These are phyloP conservation scores for Corvus cornix DNA, from an alignment of 2,113 vertebrate genomes.

Conservation along the genomic window DNA sequence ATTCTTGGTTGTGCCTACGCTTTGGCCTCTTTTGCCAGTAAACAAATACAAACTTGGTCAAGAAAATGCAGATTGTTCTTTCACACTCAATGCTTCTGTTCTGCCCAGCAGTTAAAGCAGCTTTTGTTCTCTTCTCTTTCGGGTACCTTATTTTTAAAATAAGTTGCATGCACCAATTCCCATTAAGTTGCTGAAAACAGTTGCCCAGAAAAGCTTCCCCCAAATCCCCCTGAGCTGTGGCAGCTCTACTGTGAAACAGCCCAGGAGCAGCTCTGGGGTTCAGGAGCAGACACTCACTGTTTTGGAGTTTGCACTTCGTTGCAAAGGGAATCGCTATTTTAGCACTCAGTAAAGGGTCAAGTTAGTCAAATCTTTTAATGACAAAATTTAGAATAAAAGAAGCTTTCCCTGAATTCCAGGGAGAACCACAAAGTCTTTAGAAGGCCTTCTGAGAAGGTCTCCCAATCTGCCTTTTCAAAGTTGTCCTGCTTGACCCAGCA, in stretches of 20 bases:
- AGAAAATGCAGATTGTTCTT: no score
- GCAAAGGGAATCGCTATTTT: neutral
- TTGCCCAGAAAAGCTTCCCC: no score
- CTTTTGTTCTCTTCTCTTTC: no score
- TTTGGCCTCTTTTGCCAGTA: no score
- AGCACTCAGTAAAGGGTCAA: neutral
- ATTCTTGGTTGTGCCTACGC: neutral
- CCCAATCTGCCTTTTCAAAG: neutral
- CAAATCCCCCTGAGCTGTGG: no score
- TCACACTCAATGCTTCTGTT: no score
- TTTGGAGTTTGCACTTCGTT: neutral
- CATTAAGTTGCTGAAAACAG: no score
- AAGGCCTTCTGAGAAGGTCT: neutral
- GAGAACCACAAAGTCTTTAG: neutral
- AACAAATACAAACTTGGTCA: no score
- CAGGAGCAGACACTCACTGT: neutral
- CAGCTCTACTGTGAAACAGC: neutral
- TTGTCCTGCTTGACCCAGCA: neutral
- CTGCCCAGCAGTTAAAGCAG: no score
- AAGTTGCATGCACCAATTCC: no score
- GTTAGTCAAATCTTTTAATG: neutral
- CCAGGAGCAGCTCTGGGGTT: neutral
- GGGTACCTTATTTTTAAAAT: no score
- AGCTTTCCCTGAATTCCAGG: neutral
- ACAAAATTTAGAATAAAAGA: neutral